Percentiles rank a stretch among this genome's conserved stretches.
Conservation (phyloP, 2,888 invertebrate genomes). For the Leptinotarsa tumamoca region DNA sequence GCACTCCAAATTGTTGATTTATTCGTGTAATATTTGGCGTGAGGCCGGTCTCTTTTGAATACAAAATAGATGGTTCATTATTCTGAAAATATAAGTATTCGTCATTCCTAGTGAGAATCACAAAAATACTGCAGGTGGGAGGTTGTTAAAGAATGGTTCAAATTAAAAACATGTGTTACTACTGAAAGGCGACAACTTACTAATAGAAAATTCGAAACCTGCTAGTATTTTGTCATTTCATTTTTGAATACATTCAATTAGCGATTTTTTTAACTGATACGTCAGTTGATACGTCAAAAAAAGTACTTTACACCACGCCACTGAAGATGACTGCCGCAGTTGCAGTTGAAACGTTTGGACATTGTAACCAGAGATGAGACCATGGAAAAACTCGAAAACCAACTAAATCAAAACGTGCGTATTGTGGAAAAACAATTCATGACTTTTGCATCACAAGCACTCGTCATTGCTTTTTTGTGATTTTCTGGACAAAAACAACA, state of each 20-base stretch:
- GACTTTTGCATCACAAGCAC: no score
- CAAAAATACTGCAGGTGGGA: conserved; percentile 13
- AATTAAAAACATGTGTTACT: conserved; percentile 7
- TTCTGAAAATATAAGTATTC: conserved; percentile 1
- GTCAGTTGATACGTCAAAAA: background rate
- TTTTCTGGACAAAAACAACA: no score
- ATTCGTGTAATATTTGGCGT: background rate
- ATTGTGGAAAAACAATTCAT: no score
- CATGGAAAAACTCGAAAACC: no score
- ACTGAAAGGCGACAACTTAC: background rate
- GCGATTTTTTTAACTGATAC: no score
- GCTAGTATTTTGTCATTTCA: background rate
- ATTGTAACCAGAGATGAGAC: no score
- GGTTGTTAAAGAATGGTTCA: conserved; percentile 4
- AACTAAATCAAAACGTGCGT: no score
- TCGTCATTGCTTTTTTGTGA: no score
- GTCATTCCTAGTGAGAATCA: conserved; percentile 4
- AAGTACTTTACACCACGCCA: no score
- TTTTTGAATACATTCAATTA: background rate
- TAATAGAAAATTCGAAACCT: background rate
- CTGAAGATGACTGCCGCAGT: no score
- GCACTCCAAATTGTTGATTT: background rate
- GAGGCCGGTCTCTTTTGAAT: background rate
- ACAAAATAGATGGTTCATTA: background rate
- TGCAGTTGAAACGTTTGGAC: no score